Percentiles rank a stretch among this genome's conserved stretches.
These are phyloP conservation scores for Dendrocopos noguchii DNA, from an alignment of 2,113 vertebrate genomes.

Conservation along the genomic window DNA sequence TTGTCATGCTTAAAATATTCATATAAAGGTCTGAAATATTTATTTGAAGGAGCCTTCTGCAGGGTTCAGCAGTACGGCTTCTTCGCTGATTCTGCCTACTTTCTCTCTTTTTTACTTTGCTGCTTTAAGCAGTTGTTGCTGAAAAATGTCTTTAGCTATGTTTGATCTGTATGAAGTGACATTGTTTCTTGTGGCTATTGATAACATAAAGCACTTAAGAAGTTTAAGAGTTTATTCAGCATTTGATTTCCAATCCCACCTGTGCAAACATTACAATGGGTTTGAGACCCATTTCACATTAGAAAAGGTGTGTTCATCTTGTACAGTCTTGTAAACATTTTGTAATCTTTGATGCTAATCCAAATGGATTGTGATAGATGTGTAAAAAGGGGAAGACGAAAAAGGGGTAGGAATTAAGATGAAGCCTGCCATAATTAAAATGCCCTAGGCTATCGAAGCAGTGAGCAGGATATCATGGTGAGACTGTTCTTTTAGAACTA, in stretches of 20 bases:
- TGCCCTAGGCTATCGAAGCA: conserved; percentile 28
- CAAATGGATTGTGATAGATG: conserved; percentile 8
- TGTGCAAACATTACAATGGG: conserved; percentile 46
- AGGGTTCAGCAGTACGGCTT: conserved; percentile 78
- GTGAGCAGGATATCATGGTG: conserved; percentile 28
- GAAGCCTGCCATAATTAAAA: conserved; percentile 44
- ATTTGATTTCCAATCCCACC: conserved; percentile 31
- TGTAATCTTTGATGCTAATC: conserved; percentile 49
- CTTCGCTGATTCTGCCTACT: conserved; percentile 63
- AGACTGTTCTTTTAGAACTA: conserved; percentile 35
- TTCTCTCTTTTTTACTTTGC: conserved; percentile 57
- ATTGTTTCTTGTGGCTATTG: conserved; percentile 53
- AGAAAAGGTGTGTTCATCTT: conserved; percentile 44
- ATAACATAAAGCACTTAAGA: conserved; percentile 62
- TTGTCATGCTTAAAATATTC: conserved; percentile 99
- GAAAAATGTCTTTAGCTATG: conserved; percentile 64
- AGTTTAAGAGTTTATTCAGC: conserved; percentile 48
- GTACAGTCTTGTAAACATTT: conserved; percentile 50
- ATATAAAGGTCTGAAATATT: conserved; percentile 98
- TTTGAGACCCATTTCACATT: conserved; percentile 32
- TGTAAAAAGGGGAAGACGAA: background rate
- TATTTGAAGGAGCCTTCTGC: conserved; percentile 88
- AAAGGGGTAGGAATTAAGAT: conserved; percentile 10
- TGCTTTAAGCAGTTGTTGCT: conserved; percentile 77
- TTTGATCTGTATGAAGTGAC: conserved; percentile 62